Evolutionary conservation across 1,140 invertebrate species (phyloP), one percentile per base, ranked within the genome.

Genomic region (Pantala flavescens): DNA sequence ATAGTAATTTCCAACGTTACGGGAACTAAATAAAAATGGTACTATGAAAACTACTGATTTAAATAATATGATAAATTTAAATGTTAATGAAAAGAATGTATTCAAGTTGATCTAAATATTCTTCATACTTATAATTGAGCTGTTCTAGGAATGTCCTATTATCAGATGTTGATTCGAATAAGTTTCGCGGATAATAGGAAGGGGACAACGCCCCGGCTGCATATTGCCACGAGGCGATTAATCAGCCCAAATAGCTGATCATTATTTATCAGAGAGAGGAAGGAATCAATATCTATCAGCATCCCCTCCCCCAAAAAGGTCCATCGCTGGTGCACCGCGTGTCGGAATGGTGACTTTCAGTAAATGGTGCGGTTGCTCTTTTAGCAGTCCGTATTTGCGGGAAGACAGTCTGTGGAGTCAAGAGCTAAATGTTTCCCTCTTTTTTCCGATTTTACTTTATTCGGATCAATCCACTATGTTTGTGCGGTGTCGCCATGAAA

Each of bases 251-350:
- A 63, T 63, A 63, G 49, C 49, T 63, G 49, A 63, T 63, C 49
- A 63, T 63, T 63, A 63, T 63, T 63, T 63, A 63, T 19, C 49
- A 63, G 16, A 21, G n/a, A 21, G 49, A 21, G 49, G 12, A 12
- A 63, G 49, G 49, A 63, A 63, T 63, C 49, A 63, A 63, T 63
- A 63, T 63, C 49, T 63, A 63, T 63, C 49, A 63, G 49, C 49
- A 63, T 63, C 12, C 12, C 49, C 49, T 63, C 49, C 16, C 49
- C 49, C 16, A 19, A 36, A 36, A 36, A 36, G 28, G 28, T 36
- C 28, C 28, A 36, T 36, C 9, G 2, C 28, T 2, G 28, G 28
- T 36, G 28, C 28, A 36, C 28, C 28, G 28, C 28, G 49, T 21
- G 49, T 7, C 49, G 49, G 49, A 63, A 63, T 63, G 49, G 12